Conservation (phyloP, 2,888 invertebrate species). For the Adineta ricciae region DNA sequence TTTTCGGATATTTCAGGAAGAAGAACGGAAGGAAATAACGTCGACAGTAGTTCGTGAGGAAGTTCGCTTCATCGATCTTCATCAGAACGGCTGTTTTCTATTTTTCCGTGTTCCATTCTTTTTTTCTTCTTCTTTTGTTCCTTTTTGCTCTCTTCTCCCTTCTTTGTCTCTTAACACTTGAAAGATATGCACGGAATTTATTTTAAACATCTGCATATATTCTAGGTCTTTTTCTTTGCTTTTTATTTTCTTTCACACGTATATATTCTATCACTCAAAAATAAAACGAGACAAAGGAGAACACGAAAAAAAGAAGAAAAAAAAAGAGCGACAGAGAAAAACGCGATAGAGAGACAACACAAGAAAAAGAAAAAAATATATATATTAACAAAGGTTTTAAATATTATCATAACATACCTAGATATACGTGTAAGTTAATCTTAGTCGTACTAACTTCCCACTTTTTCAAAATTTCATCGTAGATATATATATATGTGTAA, state of each 20-base stretch:
- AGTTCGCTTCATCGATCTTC: background rate
- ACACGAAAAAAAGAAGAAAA: background rate
- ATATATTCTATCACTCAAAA: background rate
- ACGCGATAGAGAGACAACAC: too few relatives aligned
- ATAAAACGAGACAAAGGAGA: background rate
- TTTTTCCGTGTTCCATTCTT: too few relatives aligned
- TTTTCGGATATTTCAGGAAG: background rate
- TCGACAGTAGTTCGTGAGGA: background rate
- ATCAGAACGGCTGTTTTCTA: background rate
- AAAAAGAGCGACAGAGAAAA: background rate
- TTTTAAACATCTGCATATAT: slow-evolving; percentile 5
- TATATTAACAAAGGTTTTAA: background rate
- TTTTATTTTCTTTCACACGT: background rate
- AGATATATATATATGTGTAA: background rate
- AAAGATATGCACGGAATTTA: background rate
- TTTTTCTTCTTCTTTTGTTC: background rate
- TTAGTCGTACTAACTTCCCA: background rate
- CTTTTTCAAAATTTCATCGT: background rate
- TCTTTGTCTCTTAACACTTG: background rate
- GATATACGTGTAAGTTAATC: background rate
- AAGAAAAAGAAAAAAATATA: too few relatives aligned
- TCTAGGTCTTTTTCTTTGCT: slow-evolving; percentile 8
- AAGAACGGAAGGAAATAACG: background rate
- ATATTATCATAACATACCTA: background rate
- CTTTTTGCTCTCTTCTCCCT: too few relatives aligned